Conservation (phyloP, 2,888 invertebrate genomes). For the Unio pictorum region DNA sequence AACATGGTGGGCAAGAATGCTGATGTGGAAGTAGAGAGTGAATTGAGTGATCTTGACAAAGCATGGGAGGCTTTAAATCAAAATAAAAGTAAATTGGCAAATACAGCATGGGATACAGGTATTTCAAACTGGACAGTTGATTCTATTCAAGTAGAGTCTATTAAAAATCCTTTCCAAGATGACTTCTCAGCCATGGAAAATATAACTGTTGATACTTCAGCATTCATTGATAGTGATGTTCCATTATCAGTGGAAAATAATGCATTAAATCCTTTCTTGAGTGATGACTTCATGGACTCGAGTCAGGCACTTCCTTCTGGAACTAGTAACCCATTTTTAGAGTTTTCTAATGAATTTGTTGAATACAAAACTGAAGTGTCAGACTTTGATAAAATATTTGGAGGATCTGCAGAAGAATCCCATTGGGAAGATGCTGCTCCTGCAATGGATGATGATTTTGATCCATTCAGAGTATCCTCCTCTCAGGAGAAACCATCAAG, state of each 20-base stretch:
- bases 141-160: conserved; percentile 5
- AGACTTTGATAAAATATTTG: conserved; percentile 31
- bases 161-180: conserved; percentile 59
- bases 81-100: neutral
- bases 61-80: conserved; percentile 4
- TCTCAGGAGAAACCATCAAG: conserved; percentile 7
- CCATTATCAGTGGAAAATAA: no score
- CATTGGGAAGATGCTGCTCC: conserved; percentile 7
- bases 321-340: conserved; percentile 41
- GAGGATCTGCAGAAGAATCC: conserved; percentile 22
- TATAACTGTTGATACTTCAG: conserved; percentile 26
- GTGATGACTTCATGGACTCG: conserved; percentile 12
- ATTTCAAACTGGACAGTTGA: conserved; percentile 16
- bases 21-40: no score
- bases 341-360: conserved; percentile 12
- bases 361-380: conserved; percentile 12
- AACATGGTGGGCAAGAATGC: neutral
- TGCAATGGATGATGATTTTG: conserved; percentile 40
- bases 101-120: conserved; percentile 18
- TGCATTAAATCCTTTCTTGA: conserved; percentile 26
- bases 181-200: conserved; percentile 53
- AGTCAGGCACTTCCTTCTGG: conserved; percentile 6
- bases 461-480: conserved; percentile 44
- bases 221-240: neutral
- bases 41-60: neutral